These are phyloP conservation scores for Pogonomyrmex barbatus DNA, from an alignment of 1,140 invertebrate species.

Conservation along the genomic window DNA sequence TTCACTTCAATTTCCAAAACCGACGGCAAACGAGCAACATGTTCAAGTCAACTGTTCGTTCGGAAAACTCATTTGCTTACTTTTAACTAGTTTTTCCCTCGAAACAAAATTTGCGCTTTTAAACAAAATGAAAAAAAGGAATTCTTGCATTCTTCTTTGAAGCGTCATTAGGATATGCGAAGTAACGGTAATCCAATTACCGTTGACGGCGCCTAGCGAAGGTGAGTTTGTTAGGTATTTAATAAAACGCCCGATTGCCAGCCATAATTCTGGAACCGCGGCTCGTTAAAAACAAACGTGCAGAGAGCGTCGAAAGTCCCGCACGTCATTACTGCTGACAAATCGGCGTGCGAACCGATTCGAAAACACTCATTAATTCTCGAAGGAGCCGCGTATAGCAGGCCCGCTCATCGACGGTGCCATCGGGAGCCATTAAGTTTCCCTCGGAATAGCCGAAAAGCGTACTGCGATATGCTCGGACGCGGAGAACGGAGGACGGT, in stretches of 20 bases:
- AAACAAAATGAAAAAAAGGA: conserved; percentile 1
- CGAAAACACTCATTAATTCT: conserved; percentile 67
- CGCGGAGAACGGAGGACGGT: conserved; percentile 32
- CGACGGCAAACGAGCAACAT: conserved; percentile 10
- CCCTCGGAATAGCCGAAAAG: conserved; percentile 51
- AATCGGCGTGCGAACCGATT: conserved; percentile 39
- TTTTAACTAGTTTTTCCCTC: conserved; percentile 46
- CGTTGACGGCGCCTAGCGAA: background rate
- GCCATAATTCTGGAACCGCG: conserved; percentile 34
- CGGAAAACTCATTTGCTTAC: conserved; percentile 52
- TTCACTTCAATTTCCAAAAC: conserved; percentile 53
- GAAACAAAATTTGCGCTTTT: conserved; percentile 31
- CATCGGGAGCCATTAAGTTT: conserved; percentile 67
- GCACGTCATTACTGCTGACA: conserved; percentile 35
- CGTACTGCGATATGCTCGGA: conserved; percentile 46
- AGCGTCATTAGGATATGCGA: conserved; percentile 11
- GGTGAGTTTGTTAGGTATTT: conserved; percentile 3
- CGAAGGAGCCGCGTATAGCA: conserved; percentile 62
- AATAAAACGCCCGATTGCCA: conserved; percentile 29
- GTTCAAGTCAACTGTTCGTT: conserved; percentile 13
- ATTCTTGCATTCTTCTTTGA: conserved; percentile 29
- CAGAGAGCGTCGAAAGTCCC: conserved; percentile 32
- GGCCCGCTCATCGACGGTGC: conserved; percentile 47
- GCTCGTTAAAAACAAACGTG: conserved; percentile 52
- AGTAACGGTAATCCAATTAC: conserved; percentile 19